phyloP scores from a whole-genome alignment of 2,888 invertebrate genomes.

The Agonopterix heracliana region DNA sequence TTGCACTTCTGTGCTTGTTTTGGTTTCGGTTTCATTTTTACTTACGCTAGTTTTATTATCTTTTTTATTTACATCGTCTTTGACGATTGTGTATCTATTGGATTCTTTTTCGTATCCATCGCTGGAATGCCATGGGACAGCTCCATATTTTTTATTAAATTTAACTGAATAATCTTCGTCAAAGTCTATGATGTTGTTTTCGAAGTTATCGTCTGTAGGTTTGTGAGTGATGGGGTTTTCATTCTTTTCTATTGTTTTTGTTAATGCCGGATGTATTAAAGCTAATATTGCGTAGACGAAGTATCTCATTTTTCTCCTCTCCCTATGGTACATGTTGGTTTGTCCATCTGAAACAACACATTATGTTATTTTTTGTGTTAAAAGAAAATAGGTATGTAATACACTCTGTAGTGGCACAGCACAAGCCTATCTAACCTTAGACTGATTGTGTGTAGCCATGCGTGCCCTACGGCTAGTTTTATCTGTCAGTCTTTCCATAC shows the following conservation, averaged over 20 bases:
- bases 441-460: no score
- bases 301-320: conserved; percentile 54
- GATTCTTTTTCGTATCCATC: conserved; percentile 47
- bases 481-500: no score
- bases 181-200: conserved; percentile 63
- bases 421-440: no score
- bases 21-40: conserved; percentile 17
- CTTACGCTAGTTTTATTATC: conserved; percentile 15
- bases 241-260: conserved; percentile 39
- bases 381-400: no score
- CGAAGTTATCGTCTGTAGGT: conserved; percentile 36
- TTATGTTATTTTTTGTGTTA: neutral
- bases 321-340: conserved; percentile 48
- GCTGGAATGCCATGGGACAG: conserved; percentile 39
- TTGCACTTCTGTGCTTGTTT: conserved; percentile 11
- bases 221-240: conserved; percentile 21
- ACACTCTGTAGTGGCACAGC: no score
- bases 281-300: conserved; percentile 39
- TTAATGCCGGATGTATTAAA: conserved; percentile 13
- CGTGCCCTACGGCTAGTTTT: no score
- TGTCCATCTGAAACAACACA: conserved; percentile 55
- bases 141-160: conserved; percentile 50
- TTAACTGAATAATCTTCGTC: conserved; percentile 57
- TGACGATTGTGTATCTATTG: conserved; percentile 51
- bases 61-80: conserved; percentile 24